Conservation (phyloP, 1,140 invertebrate genomes). For the Harpegnathos saltator region DNA sequence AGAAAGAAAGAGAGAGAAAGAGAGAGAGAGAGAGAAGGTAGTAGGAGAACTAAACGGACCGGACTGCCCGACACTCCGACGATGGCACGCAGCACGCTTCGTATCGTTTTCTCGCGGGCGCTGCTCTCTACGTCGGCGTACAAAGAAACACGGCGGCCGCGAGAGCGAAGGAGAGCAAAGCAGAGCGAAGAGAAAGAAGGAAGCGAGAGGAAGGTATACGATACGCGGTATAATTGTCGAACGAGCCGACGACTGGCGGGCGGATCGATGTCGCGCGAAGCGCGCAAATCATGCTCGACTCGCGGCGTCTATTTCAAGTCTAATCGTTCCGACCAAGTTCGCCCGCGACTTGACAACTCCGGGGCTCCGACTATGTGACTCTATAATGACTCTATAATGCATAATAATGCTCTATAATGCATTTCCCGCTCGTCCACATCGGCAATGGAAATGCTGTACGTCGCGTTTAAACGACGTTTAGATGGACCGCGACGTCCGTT, state of each 20-base stretch:
- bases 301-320: constrained; percentile 24
- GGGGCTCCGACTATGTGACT: no score
- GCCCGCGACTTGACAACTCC: no score
- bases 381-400: constrained; percentile 39
- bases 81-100: constrained; percentile 12
- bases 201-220: constrained; percentile 7
- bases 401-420: background rate
- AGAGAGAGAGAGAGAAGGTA: constrained; percentile 9
- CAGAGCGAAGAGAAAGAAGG: no score
- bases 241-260: background rate
- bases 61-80: constrained; percentile 22
- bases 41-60: constrained; percentile 55
- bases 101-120: constrained; percentile 39
- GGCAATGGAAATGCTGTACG: constrained; percentile 6
- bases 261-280: constrained; percentile 24
- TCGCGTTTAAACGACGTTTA: background rate
- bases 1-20: constrained; percentile 5
- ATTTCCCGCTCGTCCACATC: background rate
- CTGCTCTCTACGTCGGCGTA: background rate
- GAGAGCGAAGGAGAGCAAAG: no score
- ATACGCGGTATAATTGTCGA: constrained; percentile 36
- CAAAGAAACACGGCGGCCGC: constrained; percentile 46
- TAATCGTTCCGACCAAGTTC: constrained; percentile 36
- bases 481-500: background rate
- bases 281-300: constrained; percentile 38